Base-by-base conservation (phyloP, 2,113 vertebrate species). In the Castor canadensis region DNA sequence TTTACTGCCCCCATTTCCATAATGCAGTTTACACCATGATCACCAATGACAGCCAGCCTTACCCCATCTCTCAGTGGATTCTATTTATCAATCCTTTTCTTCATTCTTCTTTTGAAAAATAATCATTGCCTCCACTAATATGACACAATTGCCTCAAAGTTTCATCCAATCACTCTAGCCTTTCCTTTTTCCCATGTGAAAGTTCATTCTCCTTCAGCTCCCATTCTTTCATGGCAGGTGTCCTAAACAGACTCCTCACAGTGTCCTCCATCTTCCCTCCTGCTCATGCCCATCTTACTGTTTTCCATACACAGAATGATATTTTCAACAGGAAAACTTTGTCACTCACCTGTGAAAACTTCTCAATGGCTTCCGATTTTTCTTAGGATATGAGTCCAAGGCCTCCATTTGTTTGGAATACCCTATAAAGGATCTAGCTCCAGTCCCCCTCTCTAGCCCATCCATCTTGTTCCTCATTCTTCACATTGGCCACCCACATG, bases 161-260 rank as follows among this genome's bases (percentile, higher is more conserved):
- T 56, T n/a, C 20, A 20, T 19, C n/a, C 64, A 35, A 64, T 16
- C 16, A 0, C 32, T 76, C 8, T 40, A 45, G 10, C 15, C 16
- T 72, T 45, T 52, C n/a, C 28, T 77, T 15, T 7, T 9, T 6
- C 30, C 6, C 43, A 8, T 10, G 8, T 54, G 28, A 3, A 38
- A 17, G 4, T 4, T 47, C 32, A 11, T 66, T 60, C 54, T 54
- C 0, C 49, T 35, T 19, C 26, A 60, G 30, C 1, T 19, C 2
- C 32, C 0, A 0, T 3, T 17, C 4, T 60, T 3, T 45, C 35
- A 52, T 7, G 52, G 20, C 58, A 45, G 22, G 7, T 49, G 5
- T 13, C 19, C 9, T 16, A 16, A 64, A 24, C n/a, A 71, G 10
- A 3, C 5, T 52, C 43, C 45, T 69, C 35, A 38, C 8, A 0